Percentiles rank a stretch among this genome's conserved stretches.
These are phyloP conservation scores for Melikaiella ostensackeni DNA, from an alignment of 2,888 invertebrate species.

Conservation along the genomic window DNA sequence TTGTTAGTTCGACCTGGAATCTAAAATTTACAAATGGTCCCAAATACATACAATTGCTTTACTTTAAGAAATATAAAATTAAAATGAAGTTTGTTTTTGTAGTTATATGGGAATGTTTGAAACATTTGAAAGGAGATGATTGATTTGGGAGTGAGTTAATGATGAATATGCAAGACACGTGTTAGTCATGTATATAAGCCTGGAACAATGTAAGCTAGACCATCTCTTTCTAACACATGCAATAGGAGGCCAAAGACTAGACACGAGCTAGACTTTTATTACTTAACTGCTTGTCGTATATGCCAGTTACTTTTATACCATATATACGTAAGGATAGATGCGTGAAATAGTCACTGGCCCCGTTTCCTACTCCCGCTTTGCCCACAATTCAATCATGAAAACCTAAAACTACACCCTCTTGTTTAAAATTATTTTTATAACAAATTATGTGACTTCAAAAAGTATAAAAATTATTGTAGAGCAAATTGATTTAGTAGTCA, in stretches of 20 bases:
- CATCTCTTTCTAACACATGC: constrained; percentile 10
- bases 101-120: constrained; percentile 9
- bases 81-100: too few relatives aligned
- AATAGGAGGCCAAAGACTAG: constrained; percentile 21
- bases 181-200: neutral
- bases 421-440: neutral
- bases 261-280: constrained; percentile 39
- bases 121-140: constrained; percentile 3
- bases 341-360: neutral
- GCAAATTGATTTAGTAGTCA: too few relatives aligned
- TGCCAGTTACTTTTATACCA: neutral
- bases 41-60: too few relatives aligned
- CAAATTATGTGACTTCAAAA: neutral
- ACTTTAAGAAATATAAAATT: too few relatives aligned
- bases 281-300: constrained; percentile 5
- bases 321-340: neutral
- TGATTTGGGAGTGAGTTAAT: constrained; percentile 7
- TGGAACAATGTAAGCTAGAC: constrained; percentile 30
- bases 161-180: constrained; percentile 20
- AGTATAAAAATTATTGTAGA: too few relatives aligned
- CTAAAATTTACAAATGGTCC: too few relatives aligned
- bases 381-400: neutral
- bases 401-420: neutral
- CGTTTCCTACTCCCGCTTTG: neutral
- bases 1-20: too few relatives aligned